Conservation (phyloP, 2,797 vertebrate genomes). For the Botia kubotai region DNA sequence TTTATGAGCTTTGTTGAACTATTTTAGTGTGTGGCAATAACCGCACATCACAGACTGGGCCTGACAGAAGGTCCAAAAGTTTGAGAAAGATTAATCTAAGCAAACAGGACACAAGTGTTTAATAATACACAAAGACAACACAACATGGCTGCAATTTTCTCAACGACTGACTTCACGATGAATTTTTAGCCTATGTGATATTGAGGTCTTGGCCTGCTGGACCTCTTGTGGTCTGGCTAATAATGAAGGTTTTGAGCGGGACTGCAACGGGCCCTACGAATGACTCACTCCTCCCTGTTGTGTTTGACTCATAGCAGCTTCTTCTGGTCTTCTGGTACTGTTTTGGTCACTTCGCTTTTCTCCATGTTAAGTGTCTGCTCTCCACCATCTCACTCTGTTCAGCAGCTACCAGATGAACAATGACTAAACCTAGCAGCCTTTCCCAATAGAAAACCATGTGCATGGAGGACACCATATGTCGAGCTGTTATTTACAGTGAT, state of each 20-base stretch:
- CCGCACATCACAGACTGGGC: neutral
- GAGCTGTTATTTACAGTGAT: constrained; percentile 33
- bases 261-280: constrained; percentile 27
- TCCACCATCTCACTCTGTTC: constrained; percentile 2
- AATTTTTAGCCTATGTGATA: constrained; percentile 15
- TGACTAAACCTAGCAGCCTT: constrained; percentile 58
- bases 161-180: neutral
- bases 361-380: constrained; percentile 43
- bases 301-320: constrained; percentile 46
- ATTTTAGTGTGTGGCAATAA: neutral
- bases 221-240: constrained; percentile 10
- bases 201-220: constrained; percentile 18
- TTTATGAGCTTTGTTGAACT: neutral
- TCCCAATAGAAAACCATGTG: constrained; percentile 34
- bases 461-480: constrained; percentile 61
- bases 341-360: constrained; percentile 36
- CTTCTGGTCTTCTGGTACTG: constrained; percentile 38
- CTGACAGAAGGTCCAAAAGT: neutral
- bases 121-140: neutral
- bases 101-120: neutral
- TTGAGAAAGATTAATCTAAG: neutral
- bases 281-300: constrained; percentile 48
- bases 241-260: constrained; percentile 27
- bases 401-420: constrained; percentile 54
- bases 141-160: neutral